Evolutionary conservation across 2,113 vertebrate genomes (phyloP).

Genomic region (Silurus glanis): DNA sequence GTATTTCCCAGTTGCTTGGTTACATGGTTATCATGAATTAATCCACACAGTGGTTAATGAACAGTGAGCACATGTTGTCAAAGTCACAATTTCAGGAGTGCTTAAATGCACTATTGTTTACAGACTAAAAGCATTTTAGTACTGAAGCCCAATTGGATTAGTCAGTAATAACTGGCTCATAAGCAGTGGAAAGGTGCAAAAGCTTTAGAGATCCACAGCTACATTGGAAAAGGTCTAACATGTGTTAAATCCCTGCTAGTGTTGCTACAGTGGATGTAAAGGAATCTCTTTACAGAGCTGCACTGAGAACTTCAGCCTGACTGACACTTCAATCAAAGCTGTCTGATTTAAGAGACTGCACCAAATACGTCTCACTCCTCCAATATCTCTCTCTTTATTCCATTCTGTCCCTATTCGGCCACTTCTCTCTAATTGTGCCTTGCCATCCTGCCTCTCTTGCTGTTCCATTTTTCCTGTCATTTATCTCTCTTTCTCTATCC

Average conservation of each 20-base stretch:
- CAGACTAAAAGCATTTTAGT: neutral
- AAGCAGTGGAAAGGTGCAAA: neutral
- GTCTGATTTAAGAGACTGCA: slow-evolving; percentile 38
- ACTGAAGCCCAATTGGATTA: neutral
- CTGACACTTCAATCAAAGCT: slow-evolving; percentile 43
- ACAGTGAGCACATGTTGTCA: neutral
- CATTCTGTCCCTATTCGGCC: neutral
- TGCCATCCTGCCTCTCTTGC: neutral
- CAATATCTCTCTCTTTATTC: slow-evolving; percentile 26
- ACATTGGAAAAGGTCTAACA: neutral
- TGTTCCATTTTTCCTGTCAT: neutral
- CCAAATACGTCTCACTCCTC: slow-evolving; percentile 40
- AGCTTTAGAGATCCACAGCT: neutral
- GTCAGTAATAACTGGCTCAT: neutral
- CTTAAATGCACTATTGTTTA: neutral
- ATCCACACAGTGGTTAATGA: neutral
- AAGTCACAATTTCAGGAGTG: neutral
- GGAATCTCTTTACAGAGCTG: neutral
- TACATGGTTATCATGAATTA: neutral
- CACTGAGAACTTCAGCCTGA: slow-evolving; percentile 1
- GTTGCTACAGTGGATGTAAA: slow-evolving; percentile 3
- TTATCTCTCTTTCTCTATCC: neutral
- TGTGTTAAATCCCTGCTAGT: neutral
- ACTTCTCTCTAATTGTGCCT: slow-evolving; percentile 20
- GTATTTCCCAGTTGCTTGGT: neutral